Percentiles rank a stretch among this genome's conserved stretches.
phyloP scores from a whole-genome alignment of 53 echinoderm and acorn worm species.

The Luidia sarsii region DNA sequence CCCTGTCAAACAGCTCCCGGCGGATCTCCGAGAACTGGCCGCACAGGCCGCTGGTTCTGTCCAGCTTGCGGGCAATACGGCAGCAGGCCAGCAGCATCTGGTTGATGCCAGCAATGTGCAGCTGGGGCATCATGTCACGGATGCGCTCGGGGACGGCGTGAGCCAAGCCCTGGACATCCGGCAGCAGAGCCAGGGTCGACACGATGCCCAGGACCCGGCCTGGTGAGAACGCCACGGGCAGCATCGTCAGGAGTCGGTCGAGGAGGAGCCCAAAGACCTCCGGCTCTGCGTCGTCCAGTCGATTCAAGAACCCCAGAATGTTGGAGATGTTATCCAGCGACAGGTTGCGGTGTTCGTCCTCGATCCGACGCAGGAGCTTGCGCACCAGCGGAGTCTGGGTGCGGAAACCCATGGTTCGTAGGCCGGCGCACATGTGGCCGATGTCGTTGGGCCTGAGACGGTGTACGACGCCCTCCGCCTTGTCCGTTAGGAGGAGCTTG shows the following conservation, averaged over 20 bases:
- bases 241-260: slow-evolving; percentile 6
- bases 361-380: slow-evolving; percentile 18
- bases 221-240: slow-evolving; percentile 32
- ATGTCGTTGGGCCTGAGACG: neutral
- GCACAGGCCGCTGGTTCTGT: neutral
- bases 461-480: slow-evolving; percentile 20
- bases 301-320: slow-evolving; percentile 53
- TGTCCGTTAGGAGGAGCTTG: slow-evolving; percentile 61
- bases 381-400: slow-evolving; percentile 11
- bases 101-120: slow-evolving; percentile 79
- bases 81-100: slow-evolving; percentile 64
- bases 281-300: slow-evolving; percentile 47
- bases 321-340: slow-evolving; percentile 22
- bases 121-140: slow-evolving; percentile 61
- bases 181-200: slow-evolving; percentile 69
- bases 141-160: slow-evolving; percentile 43
- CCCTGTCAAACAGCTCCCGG: slow-evolving; percentile 57
- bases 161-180: slow-evolving; percentile 28
- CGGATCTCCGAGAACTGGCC: slow-evolving; percentile 27
- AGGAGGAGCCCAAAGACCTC: slow-evolving; percentile 36
- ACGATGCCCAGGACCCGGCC: slow-evolving; percentile 9
- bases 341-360: slow-evolving; percentile 4
- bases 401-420: slow-evolving; percentile 50
- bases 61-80: slow-evolving; percentile 53
- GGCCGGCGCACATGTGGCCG: slow-evolving; percentile 23